phyloP scores from a whole-genome alignment of 1,140 invertebrate genomes.

The Anoplolepis gracilipes region DNA sequence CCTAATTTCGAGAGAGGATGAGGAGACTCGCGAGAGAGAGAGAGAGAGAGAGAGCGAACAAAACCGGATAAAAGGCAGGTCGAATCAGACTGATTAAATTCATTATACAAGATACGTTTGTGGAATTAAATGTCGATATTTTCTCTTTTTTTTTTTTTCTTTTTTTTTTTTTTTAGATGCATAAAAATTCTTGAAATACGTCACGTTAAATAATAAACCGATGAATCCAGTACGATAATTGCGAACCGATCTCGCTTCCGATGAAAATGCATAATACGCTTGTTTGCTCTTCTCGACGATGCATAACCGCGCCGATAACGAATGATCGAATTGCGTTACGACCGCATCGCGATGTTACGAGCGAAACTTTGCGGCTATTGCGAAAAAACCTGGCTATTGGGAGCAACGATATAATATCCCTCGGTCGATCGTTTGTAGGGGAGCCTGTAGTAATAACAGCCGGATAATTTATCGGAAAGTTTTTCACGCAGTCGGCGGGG shows the following conservation, averaged over 20 bases:
- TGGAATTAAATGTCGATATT: conserved; percentile 13
- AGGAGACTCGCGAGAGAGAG: not conserved
- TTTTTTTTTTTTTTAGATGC: not conserved
- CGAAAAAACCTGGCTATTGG: not conserved
- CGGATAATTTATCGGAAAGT: conserved; percentile 6
- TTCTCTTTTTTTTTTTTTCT: not conserved
- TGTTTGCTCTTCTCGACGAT: conserved; percentile 23
- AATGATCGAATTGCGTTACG: conserved; percentile 14
- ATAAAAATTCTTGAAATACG: not conserved
- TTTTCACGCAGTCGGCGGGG: not conserved
- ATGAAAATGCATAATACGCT: conserved; percentile 32
- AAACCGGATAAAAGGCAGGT: conserved; percentile 4
- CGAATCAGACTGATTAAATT: conserved; percentile 35
- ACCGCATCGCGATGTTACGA: conserved; percentile 29
- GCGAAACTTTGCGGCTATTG: not conserved
- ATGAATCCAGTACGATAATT: conserved; percentile 26
- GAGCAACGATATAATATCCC: not conserved
- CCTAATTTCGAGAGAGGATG: conserved; percentile 50
- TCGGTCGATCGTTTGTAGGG: not conserved
- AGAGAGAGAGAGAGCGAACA: not conserved
- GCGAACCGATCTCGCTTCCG: not conserved
- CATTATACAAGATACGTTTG: not conserved
- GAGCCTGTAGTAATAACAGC: not conserved
- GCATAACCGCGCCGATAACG: not conserved
- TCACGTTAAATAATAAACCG: not conserved